Base-by-base conservation (phyloP, 2,888 invertebrate species). In the Agrotis clavis region DNA sequence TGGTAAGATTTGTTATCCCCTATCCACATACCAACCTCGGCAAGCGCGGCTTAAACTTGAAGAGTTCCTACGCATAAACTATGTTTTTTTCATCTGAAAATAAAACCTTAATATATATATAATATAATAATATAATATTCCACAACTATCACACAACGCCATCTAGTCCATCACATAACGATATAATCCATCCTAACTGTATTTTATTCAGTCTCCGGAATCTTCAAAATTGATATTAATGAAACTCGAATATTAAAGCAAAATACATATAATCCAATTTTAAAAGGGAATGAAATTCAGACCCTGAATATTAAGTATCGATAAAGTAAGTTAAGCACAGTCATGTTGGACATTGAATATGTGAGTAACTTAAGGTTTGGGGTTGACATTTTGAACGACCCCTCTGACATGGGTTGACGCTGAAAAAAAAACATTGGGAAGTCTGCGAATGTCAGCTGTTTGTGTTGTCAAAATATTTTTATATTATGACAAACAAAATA, bases 371-470 rank as follows among this genome's bases (percentile, higher is more conserved):
- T 74, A n/a, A 16, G 9, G 59, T 21, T 56, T 68, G 63, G 56
- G 67, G 60, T 68, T 83, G 84, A 81, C 84, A 84, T 67, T 77
- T 78, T 71, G 66, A 81, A 68, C 47, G 63, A 53, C 51, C 25
- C 11, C 9, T 21, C 4, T 85, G 84, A 84, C 69, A 54, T 25
- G 78, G 84, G 81, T 81, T 45, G 53, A 1, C 35, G 66, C 14
- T 11, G 21, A 19, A 53, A 75, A 69, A 77, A 72, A 30, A 67
- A 66, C 60, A 50, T 67, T 65, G 30, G 4, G 21, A 48, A 18
- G 41, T 70, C 63, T 60, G 74, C 60, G 30, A n/a, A 35, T n/a
- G 66, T 66, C 63, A 72, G 56, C 41, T 67, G 73, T 72, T 54
- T 56, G 41, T 6, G n/a, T n/a, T 56, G 70, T 71, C 71, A 73